Evolutionary conservation across 1,140 invertebrate species (phyloP).

Genomic region (Drosophila ironensis): DNA sequence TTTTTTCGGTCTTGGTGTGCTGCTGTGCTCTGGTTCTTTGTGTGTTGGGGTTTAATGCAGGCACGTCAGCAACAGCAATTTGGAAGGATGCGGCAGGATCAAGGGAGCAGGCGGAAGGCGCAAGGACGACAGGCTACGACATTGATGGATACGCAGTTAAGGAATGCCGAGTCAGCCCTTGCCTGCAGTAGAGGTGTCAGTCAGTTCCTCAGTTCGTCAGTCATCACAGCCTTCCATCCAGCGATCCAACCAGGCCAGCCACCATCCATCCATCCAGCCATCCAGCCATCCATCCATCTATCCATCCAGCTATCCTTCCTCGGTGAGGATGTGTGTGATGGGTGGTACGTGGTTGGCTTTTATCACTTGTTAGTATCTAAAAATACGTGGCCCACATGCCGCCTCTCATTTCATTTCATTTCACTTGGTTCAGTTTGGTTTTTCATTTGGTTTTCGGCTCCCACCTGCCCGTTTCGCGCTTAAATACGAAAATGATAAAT

Average conservation of each 20-base stretch:
- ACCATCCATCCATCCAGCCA: not conserved
- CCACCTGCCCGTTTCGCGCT: slow-evolving; percentile 60
- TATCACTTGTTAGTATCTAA: slow-evolving; percentile 80
- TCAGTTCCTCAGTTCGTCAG: slow-evolving; percentile 59
- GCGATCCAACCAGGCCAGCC: not conserved
- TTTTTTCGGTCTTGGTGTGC: too few relatives aligned
- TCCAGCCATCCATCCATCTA: slow-evolving; percentile 7
- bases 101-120: not conserved
- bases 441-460: slow-evolving; percentile 36
- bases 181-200: slow-evolving; percentile 47
- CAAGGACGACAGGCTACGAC: slow-evolving; percentile 64
- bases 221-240: slow-evolving; percentile 26
- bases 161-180: slow-evolving; percentile 73
- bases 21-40: slow-evolving; percentile 30
- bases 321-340: slow-evolving; percentile 9
- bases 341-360: slow-evolving; percentile 59
- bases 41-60: slow-evolving; percentile 70
- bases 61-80: slow-evolving; percentile 69
- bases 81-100: slow-evolving; percentile 37
- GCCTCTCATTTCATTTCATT: slow-evolving; percentile 66
- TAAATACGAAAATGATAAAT: slow-evolving; percentile 81
- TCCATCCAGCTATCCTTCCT: slow-evolving; percentile 1
- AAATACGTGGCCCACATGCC: slow-evolving; percentile 75
- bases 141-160: slow-evolving; percentile 74
- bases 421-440: slow-evolving; percentile 52